phyloP scores from a whole-genome alignment of 2,888 invertebrate species.

The Notodonta ziczac region DNA sequence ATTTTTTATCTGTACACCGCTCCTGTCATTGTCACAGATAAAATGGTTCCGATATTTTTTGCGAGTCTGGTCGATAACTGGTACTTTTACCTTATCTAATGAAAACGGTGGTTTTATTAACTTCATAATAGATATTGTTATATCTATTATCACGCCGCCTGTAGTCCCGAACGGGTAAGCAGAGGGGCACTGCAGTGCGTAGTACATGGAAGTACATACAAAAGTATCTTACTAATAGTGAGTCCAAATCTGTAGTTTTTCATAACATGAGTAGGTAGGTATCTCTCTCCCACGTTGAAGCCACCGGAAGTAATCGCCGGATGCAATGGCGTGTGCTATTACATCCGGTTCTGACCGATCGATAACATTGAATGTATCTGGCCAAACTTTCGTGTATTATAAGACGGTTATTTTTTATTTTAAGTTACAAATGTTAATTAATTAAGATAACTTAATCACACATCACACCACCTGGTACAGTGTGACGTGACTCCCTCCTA shows the following conservation, averaged over 20 bases:
- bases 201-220: no score
- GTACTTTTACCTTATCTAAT: background rate
- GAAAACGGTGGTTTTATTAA: no score
- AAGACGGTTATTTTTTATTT: no score
- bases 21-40: constrained; percentile 12
- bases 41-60: constrained; percentile 3
- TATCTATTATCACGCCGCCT: no score
- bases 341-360: constrained; percentile 27
- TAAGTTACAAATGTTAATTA: no score
- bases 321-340: constrained; percentile 60
- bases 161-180: no score
- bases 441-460: no score
- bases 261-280: background rate
- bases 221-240: no score
- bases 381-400: background rate
- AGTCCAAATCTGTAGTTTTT: background rate
- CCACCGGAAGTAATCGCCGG: constrained; percentile 35
- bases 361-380: constrained; percentile 6
- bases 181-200: no score
- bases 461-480: no score
- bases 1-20: constrained; percentile 39
- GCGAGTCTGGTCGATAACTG: background rate
- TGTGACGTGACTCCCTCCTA: no score
- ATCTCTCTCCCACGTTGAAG: background rate
- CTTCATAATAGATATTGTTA: no score